phyloP scores from a whole-genome alignment of 2,888 invertebrate genomes.

The Lasiommata megera region DNA sequence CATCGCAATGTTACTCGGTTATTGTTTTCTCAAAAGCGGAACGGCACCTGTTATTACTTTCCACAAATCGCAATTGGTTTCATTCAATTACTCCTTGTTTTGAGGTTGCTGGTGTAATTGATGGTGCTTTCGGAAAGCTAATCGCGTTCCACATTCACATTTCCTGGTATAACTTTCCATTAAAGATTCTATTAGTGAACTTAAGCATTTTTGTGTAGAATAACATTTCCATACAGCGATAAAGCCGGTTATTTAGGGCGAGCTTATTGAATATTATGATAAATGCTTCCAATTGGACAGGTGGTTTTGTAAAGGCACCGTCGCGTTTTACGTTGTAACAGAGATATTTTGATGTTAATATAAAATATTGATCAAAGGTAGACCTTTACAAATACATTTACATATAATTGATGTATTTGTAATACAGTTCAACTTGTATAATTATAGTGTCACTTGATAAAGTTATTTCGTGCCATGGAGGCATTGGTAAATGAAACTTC shows the following conservation, averaged over 20 bases:
- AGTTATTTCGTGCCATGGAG: constrained; percentile 41
- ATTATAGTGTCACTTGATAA: no score
- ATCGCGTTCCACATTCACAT: constrained; percentile 7
- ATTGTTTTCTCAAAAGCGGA: constrained; percentile 76
- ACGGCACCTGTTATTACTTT: constrained; percentile 67
- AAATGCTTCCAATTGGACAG: constrained; percentile 60
- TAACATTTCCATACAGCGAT: constrained; percentile 38
- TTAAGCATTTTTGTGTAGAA: constrained; percentile 8
- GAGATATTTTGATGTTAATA: constrained; percentile 55
- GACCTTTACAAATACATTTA: no score
- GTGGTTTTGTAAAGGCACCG: constrained; percentile 50
- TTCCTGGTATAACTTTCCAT: constrained; percentile 8
- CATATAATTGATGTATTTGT: neutral
- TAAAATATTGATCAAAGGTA: neutral
- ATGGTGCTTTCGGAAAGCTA: constrained; percentile 6
- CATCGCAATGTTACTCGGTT: constrained; percentile 70
- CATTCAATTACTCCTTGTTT: constrained; percentile 57
- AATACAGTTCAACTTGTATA: constrained; percentile 20
- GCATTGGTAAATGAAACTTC: constrained; percentile 55
- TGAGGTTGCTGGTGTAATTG: constrained; percentile 10
- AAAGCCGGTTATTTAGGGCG: constrained; percentile 35
- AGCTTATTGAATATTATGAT: constrained; percentile 59
- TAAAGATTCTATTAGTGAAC: constrained; percentile 9
- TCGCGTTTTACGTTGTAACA: constrained; percentile 36
- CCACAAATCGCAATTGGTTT: constrained; percentile 64